Base-by-base conservation (phyloP, 2,888 invertebrate species). In the Cynaeus angustus region DNA sequence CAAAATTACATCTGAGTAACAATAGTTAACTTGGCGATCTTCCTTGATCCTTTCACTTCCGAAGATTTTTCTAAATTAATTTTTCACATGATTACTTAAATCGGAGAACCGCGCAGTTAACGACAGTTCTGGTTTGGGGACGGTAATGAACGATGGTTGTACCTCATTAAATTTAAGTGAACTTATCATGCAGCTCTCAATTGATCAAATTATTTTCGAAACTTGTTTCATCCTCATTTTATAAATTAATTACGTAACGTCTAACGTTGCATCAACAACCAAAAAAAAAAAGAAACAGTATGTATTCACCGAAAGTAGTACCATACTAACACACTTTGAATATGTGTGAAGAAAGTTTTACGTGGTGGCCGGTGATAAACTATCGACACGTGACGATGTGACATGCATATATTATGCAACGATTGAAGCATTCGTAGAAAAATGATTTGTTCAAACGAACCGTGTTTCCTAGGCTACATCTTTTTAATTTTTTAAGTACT, bases 1-100 rank as follows among this genome's bases (percentile, higher is more conserved):
- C 13, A 33, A 58, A 67, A 67, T 59, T 59, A 26, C 67, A 56
- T 16, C 46, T 56, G 43, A 37, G 38, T 28, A 52, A 28, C 50
- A 62, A 56, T 26, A 58, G 46, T 28, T 52, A 48, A 55, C 55
- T 46, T 56, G 14, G 33, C 50, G 67, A 59, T 58, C 67, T 67
- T 67, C 67, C 67, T 59, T 52, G 48, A 58, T 43, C 67, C 67
- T 67, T 67, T 67, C 67, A 67, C 67, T 67, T 50, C 30, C 10
- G 45, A 59, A n/a, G 12, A 26, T 48, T 52, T 52, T 38, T 9
- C 2, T 16, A 3, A 10, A 10, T 50, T 50, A 3, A 6, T 21
- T 14, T 13, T 30, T 21, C 14, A n/a, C 9, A 41, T 41, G 12
- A 6, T 38, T 14, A 16, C 9, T 13, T 9, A 3, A 10, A 50